These are phyloP conservation scores for Anolis carolinensis DNA, from an alignment of 2,113 vertebrate species.

Conservation along the genomic window DNA sequence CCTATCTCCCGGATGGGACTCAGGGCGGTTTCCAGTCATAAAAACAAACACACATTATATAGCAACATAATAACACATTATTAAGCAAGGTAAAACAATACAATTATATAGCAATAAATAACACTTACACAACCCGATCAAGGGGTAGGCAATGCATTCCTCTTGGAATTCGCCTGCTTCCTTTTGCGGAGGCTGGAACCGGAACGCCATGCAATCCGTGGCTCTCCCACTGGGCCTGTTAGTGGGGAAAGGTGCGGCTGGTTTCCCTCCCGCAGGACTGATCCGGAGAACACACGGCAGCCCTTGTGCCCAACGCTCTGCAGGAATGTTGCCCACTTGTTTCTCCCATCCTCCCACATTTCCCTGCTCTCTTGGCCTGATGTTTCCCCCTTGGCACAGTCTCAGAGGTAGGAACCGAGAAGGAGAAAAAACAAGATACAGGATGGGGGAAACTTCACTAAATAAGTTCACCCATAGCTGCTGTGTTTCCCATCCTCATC, in stretches of 20 bases:
- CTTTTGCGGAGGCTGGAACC: neutral
- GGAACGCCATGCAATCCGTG: neutral
- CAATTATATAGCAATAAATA: too few relatives aligned
- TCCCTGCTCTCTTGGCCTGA: neutral
- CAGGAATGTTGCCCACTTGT: neutral
- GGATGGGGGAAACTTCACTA: too few relatives aligned
- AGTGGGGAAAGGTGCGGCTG: neutral
- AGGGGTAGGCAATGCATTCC: accelerated
- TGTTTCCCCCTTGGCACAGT: neutral
- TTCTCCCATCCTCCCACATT: neutral
- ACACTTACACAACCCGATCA: too few relatives aligned
- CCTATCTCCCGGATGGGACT: too few relatives aligned
- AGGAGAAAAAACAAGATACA: too few relatives aligned
- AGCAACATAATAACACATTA: too few relatives aligned
- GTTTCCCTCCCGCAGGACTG: neutral
- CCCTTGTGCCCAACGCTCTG: neutral
- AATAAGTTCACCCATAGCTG: too few relatives aligned
- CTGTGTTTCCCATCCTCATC: too few relatives aligned
- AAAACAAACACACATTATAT: too few relatives aligned
- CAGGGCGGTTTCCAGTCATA: too few relatives aligned
- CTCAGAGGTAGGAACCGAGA: too few relatives aligned
- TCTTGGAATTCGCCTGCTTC: neutral
- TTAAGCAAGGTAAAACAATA: too few relatives aligned
- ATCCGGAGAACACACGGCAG: neutral
- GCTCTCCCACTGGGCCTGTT: neutral